Conservation (phyloP, 2,888 invertebrate genomes). For the Meloe dianella region DNA sequence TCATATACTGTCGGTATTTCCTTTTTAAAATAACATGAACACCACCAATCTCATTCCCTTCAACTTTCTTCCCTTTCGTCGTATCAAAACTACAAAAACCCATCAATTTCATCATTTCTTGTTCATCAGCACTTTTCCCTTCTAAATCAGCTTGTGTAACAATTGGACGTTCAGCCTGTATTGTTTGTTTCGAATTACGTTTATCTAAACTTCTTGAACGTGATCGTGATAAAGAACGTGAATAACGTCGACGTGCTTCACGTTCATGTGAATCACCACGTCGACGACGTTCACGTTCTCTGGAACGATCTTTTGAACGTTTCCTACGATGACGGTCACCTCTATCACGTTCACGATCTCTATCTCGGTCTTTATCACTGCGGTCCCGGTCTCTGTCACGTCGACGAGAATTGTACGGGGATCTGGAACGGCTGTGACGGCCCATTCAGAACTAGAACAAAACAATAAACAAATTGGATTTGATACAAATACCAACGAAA, state of each 20-base stretch:
- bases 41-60: conserved; percentile 91
- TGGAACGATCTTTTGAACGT: conserved; percentile 58
- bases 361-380: conserved; percentile 60
- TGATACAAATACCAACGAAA: too few relatives aligned
- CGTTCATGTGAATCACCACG: conserved; percentile 58
- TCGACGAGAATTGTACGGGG: conserved; percentile 62
- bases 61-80: conserved; percentile 95
- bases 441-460: conserved; percentile 59
- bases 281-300: conserved; percentile 48
- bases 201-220: conserved; percentile 52
- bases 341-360: conserved; percentile 58
- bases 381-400: conserved; percentile 62
- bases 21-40: conserved; percentile 95
- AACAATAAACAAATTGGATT: conserved; percentile 1
- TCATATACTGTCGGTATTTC: conserved; percentile 99
- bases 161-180: conserved; percentile 65
- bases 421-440: conserved; percentile 61
- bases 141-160: conserved; percentile 84
- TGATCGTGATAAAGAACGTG: conserved; percentile 52
- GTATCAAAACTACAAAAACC: conserved; percentile 96
- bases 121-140: conserved; percentile 89
- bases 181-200: conserved; percentile 46
- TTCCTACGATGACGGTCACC: conserved; percentile 58
- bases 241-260: conserved; percentile 55
- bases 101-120: conserved; percentile 95